These are phyloP conservation scores for Euplexia lucipara DNA, from an alignment of 2,888 invertebrate species.

Conservation along the genomic window DNA sequence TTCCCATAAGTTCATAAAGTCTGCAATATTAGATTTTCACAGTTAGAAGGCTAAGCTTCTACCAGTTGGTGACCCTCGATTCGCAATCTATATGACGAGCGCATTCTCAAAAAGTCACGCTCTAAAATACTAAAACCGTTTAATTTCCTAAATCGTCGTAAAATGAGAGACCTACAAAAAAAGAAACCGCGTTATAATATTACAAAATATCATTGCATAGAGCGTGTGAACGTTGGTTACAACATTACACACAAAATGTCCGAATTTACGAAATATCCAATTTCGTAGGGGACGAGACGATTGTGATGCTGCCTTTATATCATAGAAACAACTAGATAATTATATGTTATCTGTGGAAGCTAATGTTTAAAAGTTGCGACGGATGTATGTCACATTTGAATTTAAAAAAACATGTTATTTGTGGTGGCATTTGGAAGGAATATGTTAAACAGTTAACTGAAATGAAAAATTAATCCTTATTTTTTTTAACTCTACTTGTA, in stretches of 20 bases:
- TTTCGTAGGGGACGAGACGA: conserved; percentile 58
- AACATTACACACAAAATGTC: conserved; percentile 72
- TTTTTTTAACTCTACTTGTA: too few relatives aligned
- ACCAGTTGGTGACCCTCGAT: background rate
- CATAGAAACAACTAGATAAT: conserved; percentile 10
- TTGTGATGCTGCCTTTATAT: conserved; percentile 30
- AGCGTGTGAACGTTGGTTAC: conserved; percentile 78
- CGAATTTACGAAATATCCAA: conserved; percentile 78
- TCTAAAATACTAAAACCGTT: conserved; percentile 26
- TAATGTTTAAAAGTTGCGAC: too few relatives aligned
- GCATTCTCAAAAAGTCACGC: conserved; percentile 2
- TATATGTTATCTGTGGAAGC: conserved; percentile 16
- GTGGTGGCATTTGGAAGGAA: too few relatives aligned
- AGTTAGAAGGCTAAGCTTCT: background rate
- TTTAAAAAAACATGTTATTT: too few relatives aligned
- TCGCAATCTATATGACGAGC: background rate
- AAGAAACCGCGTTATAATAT: conserved; percentile 62
- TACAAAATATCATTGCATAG: conserved; percentile 74
- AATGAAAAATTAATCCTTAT: too few relatives aligned
- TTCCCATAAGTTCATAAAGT: too few relatives aligned
- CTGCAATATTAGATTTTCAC: too few relatives aligned
- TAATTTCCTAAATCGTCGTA: conserved; percentile 48
- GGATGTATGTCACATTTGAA: too few relatives aligned
- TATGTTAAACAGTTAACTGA: too few relatives aligned
- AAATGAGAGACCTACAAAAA: conserved; percentile 57